Evolutionary conservation across 2,113 vertebrate species (phyloP).

Genomic region (Syngnathus typhle): DNA sequence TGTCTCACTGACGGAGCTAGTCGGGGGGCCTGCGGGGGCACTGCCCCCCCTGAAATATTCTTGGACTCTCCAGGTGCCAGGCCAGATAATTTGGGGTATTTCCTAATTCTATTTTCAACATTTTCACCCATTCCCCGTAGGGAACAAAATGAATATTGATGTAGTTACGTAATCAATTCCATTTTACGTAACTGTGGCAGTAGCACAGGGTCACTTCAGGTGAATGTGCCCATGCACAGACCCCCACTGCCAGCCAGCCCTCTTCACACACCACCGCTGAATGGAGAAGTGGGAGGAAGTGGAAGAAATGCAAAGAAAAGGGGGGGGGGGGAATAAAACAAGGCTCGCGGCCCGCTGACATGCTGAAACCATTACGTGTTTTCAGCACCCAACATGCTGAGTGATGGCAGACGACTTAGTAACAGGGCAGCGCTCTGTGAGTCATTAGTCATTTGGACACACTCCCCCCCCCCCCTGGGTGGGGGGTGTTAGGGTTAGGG

Average conservation of each 20-base stretch:
- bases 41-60: too few species aligned
- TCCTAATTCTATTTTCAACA: too few species aligned
- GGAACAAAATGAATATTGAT: too few species aligned
- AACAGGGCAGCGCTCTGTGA: background rate
- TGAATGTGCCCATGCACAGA: background rate
- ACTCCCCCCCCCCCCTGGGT: background rate
- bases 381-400: constrained; percentile 10
- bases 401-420: constrained; percentile 5
- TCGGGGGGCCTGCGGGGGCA: too few species aligned
- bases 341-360: background rate
- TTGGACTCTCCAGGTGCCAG: too few species aligned
- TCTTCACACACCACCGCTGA: background rate
- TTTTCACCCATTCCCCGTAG: too few species aligned
- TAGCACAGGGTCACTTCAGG: background rate
- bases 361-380: constrained; percentile 7
- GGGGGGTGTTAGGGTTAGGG: background rate
- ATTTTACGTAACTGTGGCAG: background rate
- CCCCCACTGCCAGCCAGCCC: background rate
- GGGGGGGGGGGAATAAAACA: background rate
- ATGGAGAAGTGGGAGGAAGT: background rate
- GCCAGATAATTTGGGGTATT: too few species aligned
- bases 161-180: background rate
- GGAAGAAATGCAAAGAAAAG: background rate
- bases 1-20: too few species aligned
- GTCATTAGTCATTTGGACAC: constrained; percentile 6